Percentiles rank a stretch among this genome's conserved stretches.
These are phyloP conservation scores for Tenrec ecaudatus DNA, from an alignment of 2,113 vertebrate species.

Conservation along the genomic window DNA sequence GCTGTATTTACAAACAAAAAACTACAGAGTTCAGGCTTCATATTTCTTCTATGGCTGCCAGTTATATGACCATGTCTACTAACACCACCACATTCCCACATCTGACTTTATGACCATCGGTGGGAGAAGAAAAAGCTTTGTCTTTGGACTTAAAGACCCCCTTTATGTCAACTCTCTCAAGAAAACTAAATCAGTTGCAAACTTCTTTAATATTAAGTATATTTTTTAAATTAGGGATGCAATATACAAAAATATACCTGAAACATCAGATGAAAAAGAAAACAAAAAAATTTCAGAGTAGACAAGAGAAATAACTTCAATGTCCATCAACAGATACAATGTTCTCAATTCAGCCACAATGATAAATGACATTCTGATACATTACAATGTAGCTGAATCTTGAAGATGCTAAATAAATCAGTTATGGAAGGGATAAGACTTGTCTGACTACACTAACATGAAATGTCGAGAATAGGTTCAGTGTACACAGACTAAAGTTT, in stretches of 20 bases:
- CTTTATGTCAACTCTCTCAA: slow-evolving; percentile 2
- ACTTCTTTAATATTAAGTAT: neutral
- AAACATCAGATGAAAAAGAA: slow-evolving; percentile 12
- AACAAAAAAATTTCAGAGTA: neutral
- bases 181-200: neutral
- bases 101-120: neutral
- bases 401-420: neutral
- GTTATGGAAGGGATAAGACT: neutral
- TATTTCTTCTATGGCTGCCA: slow-evolving; percentile 3
- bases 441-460: neutral
- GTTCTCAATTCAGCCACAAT: neutral
- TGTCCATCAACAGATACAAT: neutral
- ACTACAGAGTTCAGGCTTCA: neutral
- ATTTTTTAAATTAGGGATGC: slow-evolving; percentile 25
- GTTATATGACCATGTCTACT: neutral
- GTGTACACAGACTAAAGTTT: neutral
- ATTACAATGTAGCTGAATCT: neutral
- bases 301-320: neutral
- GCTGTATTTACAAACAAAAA: neutral
- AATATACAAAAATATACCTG: neutral
- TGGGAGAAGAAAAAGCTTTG: neutral
- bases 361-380: neutral
- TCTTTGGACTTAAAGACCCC: neutral
- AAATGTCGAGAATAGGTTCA: neutral
- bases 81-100: neutral